phyloP scores from a whole-genome alignment of 53 echinoderm and acorn worm genomes.

The Crossaster papposus region DNA sequence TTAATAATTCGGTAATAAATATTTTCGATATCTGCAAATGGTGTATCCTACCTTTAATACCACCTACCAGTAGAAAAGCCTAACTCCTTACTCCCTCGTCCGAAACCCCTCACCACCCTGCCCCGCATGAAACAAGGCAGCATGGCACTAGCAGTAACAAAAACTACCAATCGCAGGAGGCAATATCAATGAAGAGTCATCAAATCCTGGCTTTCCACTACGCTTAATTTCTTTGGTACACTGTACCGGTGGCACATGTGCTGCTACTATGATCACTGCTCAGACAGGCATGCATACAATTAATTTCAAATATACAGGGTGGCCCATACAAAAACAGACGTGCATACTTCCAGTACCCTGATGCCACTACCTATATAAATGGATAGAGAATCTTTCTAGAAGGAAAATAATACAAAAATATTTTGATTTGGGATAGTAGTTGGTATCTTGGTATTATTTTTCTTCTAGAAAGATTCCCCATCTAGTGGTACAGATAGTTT shows the following conservation, averaged over 20 bases:
- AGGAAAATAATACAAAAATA: no score
- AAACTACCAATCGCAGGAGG: neutral
- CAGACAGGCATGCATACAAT: neutral
- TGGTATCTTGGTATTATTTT: no score
- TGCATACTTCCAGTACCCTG: no score
- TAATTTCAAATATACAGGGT: neutral
- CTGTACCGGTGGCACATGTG: neutral
- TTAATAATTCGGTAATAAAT: no score
- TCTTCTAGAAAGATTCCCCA: no score
- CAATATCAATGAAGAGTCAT: neutral
- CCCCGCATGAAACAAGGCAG: conserved; percentile 9
- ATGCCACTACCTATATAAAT: no score
- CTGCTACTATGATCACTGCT: neutral
- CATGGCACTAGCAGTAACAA: neutral
- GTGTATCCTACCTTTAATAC: neutral
- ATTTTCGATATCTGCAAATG: no score
- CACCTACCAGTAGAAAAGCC: conserved; percentile 49
- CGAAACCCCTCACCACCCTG: conserved; percentile 31
- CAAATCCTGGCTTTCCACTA: neutral
- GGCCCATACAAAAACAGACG: no score
- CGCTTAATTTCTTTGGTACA: neutral
- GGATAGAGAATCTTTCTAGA: no score
- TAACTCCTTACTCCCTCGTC: conserved; percentile 41
- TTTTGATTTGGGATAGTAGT: no score
- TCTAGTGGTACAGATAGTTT: no score